A percentile compares a stretch with the other conserved stretches of the same genome.
Conservation (phyloP, 2,797 vertebrate species). For the Halcyon badia region DNA sequence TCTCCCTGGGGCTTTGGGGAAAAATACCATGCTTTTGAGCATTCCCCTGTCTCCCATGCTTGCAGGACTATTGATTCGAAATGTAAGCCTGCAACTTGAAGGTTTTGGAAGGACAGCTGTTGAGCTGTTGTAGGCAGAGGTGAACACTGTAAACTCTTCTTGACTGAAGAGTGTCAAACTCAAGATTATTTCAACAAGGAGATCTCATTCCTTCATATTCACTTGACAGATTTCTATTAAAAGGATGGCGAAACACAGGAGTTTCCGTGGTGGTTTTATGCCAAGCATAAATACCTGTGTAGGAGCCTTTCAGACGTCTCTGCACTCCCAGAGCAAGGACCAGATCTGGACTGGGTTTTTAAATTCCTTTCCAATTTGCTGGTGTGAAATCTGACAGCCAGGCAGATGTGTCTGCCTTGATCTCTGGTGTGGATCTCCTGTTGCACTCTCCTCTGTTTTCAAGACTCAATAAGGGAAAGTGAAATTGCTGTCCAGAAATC, state of each 20-base stretch:
- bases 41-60: neutral
- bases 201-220: neutral
- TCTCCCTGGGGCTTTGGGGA: neutral
- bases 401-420: slow-evolving; percentile 40
- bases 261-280: neutral
- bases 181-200: neutral
- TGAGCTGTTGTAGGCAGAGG: neutral
- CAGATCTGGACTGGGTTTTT: neutral
- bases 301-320: neutral
- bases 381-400: slow-evolving; percentile 11
- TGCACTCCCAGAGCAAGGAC: neutral
- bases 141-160: neutral
- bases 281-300: neutral
- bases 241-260: neutral
- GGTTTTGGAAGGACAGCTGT: neutral
- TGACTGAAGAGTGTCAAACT: neutral
- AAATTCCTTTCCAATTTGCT: neutral
- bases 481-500: slow-evolving; percentile 23
- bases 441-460: neutral
- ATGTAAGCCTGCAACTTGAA: neutral
- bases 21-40: neutral
- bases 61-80: neutral
- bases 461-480: neutral
- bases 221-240: neutral
- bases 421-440: neutral